These are phyloP conservation scores for Phylloscopus collybita DNA, from an alignment of 2,797 vertebrate genomes.

Conservation along the genomic window DNA sequence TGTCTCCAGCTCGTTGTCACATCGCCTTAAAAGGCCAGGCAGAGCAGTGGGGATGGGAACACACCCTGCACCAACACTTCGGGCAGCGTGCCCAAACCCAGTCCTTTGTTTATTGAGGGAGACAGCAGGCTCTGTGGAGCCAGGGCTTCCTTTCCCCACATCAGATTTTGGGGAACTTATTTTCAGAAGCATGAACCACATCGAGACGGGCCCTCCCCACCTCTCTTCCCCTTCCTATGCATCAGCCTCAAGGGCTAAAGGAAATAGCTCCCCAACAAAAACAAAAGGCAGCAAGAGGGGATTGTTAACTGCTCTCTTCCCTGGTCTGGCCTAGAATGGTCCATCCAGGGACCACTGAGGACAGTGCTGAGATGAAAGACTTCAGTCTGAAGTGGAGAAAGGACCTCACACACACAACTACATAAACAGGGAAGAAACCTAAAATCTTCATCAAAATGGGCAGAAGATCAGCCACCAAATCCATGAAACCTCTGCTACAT, in stretches of 20 bases:
- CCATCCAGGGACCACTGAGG: not conserved
- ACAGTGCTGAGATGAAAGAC: not conserved
- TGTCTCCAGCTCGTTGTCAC: conserved; percentile 41
- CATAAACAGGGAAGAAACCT: not conserved
- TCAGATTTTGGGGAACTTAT: conserved; percentile 56
- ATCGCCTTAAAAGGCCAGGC: conserved; percentile 69
- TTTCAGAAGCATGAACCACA: conserved; percentile 7
- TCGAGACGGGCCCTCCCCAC: not conserved
- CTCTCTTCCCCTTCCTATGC: conserved; percentile 59
- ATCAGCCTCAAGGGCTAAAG: conserved; percentile 27
- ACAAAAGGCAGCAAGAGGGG: conserved; percentile 38
- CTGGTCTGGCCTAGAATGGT: not conserved
- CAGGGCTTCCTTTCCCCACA: conserved; percentile 63
- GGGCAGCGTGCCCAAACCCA: conserved; percentile 57
- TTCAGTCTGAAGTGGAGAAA: not conserved
- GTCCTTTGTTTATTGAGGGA: conserved; percentile 65
- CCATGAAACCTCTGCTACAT: not conserved
- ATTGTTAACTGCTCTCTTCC: not conserved
- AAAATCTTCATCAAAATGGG: not conserved
- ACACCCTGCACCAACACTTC: conserved; percentile 56
- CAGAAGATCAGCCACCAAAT: conserved; percentile 21
- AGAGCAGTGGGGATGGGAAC: conserved; percentile 44
- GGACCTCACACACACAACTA: not conserved
- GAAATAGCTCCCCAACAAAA: conserved; percentile 25
- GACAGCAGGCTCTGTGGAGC: conserved; percentile 57